Base-by-base conservation (phyloP, 1,140 invertebrate species). In the Drosophila chauvacae region DNA sequence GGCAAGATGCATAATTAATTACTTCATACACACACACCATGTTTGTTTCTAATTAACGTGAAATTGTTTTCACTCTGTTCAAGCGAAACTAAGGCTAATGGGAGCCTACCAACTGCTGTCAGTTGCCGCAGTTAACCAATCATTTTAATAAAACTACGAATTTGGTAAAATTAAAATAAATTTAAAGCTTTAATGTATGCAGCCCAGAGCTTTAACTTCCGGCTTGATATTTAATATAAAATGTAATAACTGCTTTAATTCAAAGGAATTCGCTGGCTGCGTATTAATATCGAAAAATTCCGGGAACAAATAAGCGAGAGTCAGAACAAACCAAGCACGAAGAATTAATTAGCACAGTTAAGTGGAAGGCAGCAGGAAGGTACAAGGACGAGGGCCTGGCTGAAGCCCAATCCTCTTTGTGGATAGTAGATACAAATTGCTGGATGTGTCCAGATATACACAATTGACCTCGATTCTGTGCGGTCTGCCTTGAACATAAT, bases 401-500 rank as follows among this genome's bases (percentile, higher is more conserved):
- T 75, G 56, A 71, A 77, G 63, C 62, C 37, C 41, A 72, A 81
- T 78, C 47, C 48, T 59, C 50, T 69, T 51, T 37, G 26, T 28
- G 37, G 18, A 39, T 13, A 30, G 37, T 23, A 68, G 59, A 55
- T 47, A 64, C 41, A 73, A 66, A 74, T 65, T 63, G 13, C 53
- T 18, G 28, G 11, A 45, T 50, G 28, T 53, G 45, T 61, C 50
- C 61, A 70, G 64, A 70, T 55, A 68, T 64, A 63, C 57, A 53
- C 45, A 66, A 68, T 73, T 80, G 80, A 87, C 83, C 83, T 87
- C 83, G 56, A 73, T 80, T 77, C 63, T 70, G 72, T 77, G 80
- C 48, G 59, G 80, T 80, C 77, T 68, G 60, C 71, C 79, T 80
- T 86, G 76, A 80, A 77, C 71, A 80, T 80, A 82, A 82, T 82